Conservation (phyloP, 2,888 invertebrate genomes). For the Heliconius ethilla region DNA sequence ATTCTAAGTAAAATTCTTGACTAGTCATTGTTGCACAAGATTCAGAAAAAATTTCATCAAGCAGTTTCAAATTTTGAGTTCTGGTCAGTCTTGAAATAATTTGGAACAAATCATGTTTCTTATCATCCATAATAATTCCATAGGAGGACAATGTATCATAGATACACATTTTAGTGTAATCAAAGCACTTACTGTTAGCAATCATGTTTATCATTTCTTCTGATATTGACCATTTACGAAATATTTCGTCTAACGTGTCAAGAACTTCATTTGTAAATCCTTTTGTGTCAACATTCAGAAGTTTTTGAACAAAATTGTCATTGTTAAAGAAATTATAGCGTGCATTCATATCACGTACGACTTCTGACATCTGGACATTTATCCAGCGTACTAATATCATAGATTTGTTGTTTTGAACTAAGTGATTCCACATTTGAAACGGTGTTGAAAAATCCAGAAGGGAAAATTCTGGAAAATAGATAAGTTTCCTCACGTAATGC, state of each 20-base stretch:
- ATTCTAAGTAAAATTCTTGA: slow-evolving; percentile 77
- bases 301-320: slow-evolving; percentile 69
- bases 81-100: slow-evolving; percentile 84
- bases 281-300: slow-evolving; percentile 72
- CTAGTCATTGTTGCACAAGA: slow-evolving; percentile 73
- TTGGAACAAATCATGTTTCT: slow-evolving; percentile 78
- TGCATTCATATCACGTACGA: slow-evolving; percentile 75
- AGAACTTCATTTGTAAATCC: slow-evolving; percentile 65
- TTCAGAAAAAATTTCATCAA: slow-evolving; percentile 80
- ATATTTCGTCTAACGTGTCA: slow-evolving; percentile 75
- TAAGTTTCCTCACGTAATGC: background rate
- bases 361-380: slow-evolving; percentile 78
- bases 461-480: slow-evolving; percentile 69
- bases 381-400: slow-evolving; percentile 84
- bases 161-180: slow-evolving; percentile 79
- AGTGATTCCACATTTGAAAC: slow-evolving; percentile 82
- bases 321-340: slow-evolving; percentile 74
- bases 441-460: slow-evolving; percentile 78
- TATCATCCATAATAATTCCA: slow-evolving; percentile 84
- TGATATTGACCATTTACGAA: slow-evolving; percentile 81
- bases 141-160: slow-evolving; percentile 83
- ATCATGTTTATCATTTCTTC: slow-evolving; percentile 82
- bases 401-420: slow-evolving; percentile 82
- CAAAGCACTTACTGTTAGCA: slow-evolving; percentile 71
- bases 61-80: slow-evolving; percentile 78